Evolutionary conservation across 2,113 vertebrate species (phyloP).

Genomic region (Petrocephalus zakoni): DNA sequence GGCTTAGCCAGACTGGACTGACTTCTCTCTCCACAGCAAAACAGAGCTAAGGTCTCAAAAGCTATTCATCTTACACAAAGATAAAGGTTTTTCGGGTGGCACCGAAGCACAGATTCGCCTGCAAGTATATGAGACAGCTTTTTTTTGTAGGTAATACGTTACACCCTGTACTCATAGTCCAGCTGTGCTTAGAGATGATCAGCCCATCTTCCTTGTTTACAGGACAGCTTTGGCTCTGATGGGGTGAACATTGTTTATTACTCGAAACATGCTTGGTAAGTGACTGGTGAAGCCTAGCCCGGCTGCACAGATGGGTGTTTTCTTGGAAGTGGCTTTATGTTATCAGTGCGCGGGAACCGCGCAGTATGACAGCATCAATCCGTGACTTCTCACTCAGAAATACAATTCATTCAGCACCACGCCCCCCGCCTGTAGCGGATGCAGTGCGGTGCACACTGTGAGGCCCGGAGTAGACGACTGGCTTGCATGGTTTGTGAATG

Average conservation of each 20-base stretch:
- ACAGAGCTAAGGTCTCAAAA: not conserved
- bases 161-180: not conserved
- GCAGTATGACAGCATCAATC: not conserved
- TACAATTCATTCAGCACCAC: not conserved
- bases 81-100: not conserved
- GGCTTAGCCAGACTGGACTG: not conserved
- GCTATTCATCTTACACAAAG: not conserved
- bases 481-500: not conserved
- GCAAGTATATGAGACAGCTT: not conserved
- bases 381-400: not conserved
- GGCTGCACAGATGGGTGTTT: not conserved
- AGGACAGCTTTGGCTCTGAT: not conserved
- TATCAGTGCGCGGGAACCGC: not conserved
- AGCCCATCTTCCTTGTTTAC: not conserved
- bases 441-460: not conserved
- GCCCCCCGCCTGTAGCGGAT: not conserved
- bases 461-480: not conserved
- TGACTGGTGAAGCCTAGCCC: not conserved
- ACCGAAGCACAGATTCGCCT: not conserved
- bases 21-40: not conserved
- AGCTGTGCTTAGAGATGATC: not conserved
- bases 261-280: not conserved
- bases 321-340: not conserved
- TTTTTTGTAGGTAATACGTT: not conserved
- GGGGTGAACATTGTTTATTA: slow-evolving; percentile 5